These are phyloP conservation scores for Cotesia chilonis DNA, from an alignment of 1,140 invertebrate genomes.

Conservation along the genomic window DNA sequence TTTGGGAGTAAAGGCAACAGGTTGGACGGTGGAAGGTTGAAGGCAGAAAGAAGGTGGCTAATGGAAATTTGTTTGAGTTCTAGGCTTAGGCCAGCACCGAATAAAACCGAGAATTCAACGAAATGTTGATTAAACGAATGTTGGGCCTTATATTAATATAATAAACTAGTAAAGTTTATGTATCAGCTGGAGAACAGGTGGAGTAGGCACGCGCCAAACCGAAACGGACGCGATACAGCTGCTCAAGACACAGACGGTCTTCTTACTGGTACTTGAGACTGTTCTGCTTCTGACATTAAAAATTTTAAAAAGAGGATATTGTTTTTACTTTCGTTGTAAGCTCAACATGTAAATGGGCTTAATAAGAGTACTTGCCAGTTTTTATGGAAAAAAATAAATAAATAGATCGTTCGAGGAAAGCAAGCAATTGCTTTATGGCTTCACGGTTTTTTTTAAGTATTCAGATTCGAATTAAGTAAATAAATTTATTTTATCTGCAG, in stretches of 20 bases:
- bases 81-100: too few relatives aligned
- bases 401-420: too few relatives aligned
- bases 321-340: slow-evolving; percentile 9
- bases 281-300: background rate
- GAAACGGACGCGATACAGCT: slow-evolving; percentile 52
- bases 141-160: background rate
- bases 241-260: slow-evolving; percentile 34
- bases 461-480: too few relatives aligned
- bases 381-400: too few relatives aligned
- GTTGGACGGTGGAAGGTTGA: too few relatives aligned
- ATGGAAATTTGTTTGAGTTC: too few relatives aligned
- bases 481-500: too few relatives aligned
- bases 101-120: background rate
- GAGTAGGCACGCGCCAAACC: slow-evolving; percentile 61
- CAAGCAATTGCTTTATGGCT: too few relatives aligned
- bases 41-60: background rate
- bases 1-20: background rate
- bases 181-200: slow-evolving; percentile 64
- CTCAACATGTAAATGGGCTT: too few relatives aligned
- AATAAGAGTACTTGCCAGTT: too few relatives aligned
- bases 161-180: slow-evolving; percentile 15
- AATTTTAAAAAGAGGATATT: slow-evolving; percentile 4
- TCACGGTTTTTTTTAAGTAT: too few relatives aligned
- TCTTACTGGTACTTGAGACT: slow-evolving; percentile 37
- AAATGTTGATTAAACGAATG: background rate